Percentiles rank a stretch among this genome's conserved stretches.
Evolutionary conservation across 1,140 invertebrate species (phyloP).

Genomic region (Apocrypta bakeri): DNA sequence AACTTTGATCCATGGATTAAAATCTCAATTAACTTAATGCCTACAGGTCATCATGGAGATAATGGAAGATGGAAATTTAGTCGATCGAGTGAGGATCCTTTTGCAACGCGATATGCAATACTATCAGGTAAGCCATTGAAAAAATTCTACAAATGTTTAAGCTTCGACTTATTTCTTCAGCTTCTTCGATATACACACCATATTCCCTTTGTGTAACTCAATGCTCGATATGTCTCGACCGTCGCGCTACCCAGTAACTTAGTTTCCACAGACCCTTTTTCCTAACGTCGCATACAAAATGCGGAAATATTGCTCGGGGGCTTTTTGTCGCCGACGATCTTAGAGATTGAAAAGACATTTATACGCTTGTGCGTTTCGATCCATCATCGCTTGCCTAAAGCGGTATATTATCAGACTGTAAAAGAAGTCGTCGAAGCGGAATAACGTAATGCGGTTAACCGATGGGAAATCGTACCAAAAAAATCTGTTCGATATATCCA

Average conservation of each 20-base stretch:
- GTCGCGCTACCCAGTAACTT: too few species aligned
- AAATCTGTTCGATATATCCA: too few species aligned
- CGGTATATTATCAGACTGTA: neutral
- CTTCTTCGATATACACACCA: constrained; percentile 17
- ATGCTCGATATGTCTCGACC: too few species aligned
- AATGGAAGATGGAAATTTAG: constrained; percentile 89
- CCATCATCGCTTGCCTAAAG: constrained; percentile 6
- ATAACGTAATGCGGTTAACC: neutral
- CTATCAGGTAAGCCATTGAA: constrained; percentile 78
- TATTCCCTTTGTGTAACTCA: neutral
- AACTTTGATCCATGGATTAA: too few species aligned
- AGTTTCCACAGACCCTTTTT: too few species aligned
- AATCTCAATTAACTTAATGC: neutral
- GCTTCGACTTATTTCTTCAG: too few species aligned
- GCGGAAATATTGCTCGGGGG: neutral
- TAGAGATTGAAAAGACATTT: neutral
- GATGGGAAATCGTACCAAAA: neutral
- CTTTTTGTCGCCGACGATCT: neutral
- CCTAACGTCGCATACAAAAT: too few species aligned
- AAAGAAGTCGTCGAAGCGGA: neutral
- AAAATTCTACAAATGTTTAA: too few species aligned
- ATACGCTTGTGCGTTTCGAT: neutral
- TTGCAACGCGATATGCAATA: constrained; percentile 86
- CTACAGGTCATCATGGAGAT: constrained; percentile 79
- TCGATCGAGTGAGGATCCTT: constrained; percentile 86